phyloP scores from a whole-genome alignment of 2,888 invertebrate genomes.

The Eugnorisma glareosa region DNA sequence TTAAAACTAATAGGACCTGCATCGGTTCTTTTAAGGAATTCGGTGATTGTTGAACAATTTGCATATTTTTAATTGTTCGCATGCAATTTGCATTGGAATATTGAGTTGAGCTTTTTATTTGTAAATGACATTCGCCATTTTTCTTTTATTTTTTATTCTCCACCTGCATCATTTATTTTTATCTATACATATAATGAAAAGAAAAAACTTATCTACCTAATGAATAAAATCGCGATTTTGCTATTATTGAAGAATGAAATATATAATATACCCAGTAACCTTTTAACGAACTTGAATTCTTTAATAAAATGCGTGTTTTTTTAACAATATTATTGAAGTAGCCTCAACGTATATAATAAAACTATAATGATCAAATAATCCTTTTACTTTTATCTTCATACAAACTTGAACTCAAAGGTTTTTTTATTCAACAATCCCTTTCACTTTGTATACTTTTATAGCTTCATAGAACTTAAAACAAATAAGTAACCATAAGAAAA shows the following conservation, averaged over 20 bases:
- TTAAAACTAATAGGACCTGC: slow-evolving; percentile 11
- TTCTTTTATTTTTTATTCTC: neutral
- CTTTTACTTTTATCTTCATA: slow-evolving; percentile 1
- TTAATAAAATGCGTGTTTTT: neutral
- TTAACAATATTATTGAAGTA: neutral
- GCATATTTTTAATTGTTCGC: slow-evolving; percentile 26
- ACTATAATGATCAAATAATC: neutral
- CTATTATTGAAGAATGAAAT: neutral
- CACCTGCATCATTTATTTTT: neutral
- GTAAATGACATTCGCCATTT: neutral
- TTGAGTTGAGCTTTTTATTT: neutral
- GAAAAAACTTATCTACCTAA: neutral
- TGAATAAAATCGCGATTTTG: neutral
- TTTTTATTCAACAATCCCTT: neutral
- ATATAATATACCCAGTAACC: neutral
- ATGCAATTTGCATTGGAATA: slow-evolving; percentile 15
- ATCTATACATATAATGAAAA: neutral
- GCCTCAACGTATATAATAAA: neutral
- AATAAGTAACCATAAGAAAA: neutral
- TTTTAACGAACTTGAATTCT: neutral
- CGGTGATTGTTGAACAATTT: slow-evolving; percentile 15
- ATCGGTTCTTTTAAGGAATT: slow-evolving; percentile 9
- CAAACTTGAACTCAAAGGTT: neutral
- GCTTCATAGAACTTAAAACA: neutral
- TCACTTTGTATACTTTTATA: neutral